Evolutionary conservation across 2,888 invertebrate species (phyloP).

Genomic region (Phanerotoma sp.): DNA sequence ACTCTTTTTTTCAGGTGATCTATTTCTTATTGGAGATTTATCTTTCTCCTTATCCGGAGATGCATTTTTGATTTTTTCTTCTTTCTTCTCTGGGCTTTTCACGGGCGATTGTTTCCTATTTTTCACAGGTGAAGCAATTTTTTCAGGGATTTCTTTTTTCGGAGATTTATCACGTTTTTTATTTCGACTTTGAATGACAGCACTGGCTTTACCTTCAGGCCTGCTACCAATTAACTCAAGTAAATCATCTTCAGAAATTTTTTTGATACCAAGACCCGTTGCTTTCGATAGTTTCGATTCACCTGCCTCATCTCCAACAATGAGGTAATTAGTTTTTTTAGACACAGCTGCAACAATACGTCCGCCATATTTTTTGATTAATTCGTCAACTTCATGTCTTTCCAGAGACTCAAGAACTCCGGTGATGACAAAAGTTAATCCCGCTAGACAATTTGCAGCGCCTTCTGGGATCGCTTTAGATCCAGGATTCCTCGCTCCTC

Average conservation of each 20-base stretch:
- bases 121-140: too few species aligned
- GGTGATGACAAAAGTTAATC: constrained; percentile 74
- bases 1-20: too few species aligned
- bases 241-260: constrained; percentile 80
- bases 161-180: constrained; percentile 24
- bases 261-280: constrained; percentile 68
- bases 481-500: constrained; percentile 80
- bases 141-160: too few species aligned
- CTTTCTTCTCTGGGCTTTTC: too few species aligned
- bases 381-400: constrained; percentile 72
- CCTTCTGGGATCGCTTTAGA: constrained; percentile 83
- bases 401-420: constrained; percentile 89
- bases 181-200: constrained; percentile 29
- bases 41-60: too few species aligned
- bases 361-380: constrained; percentile 81
- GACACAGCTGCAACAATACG: constrained; percentile 73
- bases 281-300: constrained; percentile 75
- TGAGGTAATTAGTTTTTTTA: constrained; percentile 77
- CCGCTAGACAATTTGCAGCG: constrained; percentile 69
- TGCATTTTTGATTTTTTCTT: too few species aligned
- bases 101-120: too few species aligned
- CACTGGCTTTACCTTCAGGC: constrained; percentile 55
- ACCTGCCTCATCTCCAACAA: constrained; percentile 85
- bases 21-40: too few species aligned
- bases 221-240: constrained; percentile 72